Evolutionary conservation across 2,888 invertebrate species (phyloP).

Genomic region (Idaea straminata): DNA sequence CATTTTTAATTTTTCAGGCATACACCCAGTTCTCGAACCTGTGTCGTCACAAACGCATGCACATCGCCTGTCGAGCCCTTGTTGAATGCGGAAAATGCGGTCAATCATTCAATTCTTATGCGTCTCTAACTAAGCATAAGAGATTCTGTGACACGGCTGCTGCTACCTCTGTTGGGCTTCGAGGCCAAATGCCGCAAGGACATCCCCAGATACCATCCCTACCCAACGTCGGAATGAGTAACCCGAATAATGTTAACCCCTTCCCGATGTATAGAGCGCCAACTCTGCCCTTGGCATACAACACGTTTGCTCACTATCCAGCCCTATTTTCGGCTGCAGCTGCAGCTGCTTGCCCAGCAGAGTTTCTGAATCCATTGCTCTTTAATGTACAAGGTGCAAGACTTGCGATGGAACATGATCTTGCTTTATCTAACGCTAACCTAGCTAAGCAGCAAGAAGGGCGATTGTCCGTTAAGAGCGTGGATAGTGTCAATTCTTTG

Average conservation of each 20-base stretch:
- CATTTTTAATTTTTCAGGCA: conserved; percentile 79
- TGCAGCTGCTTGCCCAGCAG: conserved; percentile 79
- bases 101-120: conserved; percentile 94
- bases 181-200: conserved; percentile 69
- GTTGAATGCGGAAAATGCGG: conserved; percentile 97
- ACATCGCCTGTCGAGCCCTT: conserved; percentile 95
- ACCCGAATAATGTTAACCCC: conserved; percentile 76
- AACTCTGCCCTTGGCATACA: conserved; percentile 82
- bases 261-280: conserved; percentile 87
- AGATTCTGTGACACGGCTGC: conserved; percentile 94
- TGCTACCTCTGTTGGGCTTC: conserved; percentile 66
- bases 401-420: conserved; percentile 74
- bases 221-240: conserved; percentile 69
- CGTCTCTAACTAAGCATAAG: conserved; percentile 96
- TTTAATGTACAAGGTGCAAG: conserved; percentile 81
- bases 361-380: conserved; percentile 82
- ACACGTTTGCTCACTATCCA: conserved; percentile 82
- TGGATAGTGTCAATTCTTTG: conserved; percentile 66
- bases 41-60: conserved; percentile 99
- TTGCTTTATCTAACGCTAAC: conserved; percentile 75
- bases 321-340: conserved; percentile 75
- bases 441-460: conserved; percentile 74
- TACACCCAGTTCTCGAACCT: conserved; percentile 99
- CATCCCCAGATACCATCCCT: conserved; percentile 63
- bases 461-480: conserved; percentile 67